Percentiles rank a stretch among this genome's conserved stretches.
phyloP scores from a whole-genome alignment of 2,888 invertebrate species.

The Hemithea aestivaria region DNA sequence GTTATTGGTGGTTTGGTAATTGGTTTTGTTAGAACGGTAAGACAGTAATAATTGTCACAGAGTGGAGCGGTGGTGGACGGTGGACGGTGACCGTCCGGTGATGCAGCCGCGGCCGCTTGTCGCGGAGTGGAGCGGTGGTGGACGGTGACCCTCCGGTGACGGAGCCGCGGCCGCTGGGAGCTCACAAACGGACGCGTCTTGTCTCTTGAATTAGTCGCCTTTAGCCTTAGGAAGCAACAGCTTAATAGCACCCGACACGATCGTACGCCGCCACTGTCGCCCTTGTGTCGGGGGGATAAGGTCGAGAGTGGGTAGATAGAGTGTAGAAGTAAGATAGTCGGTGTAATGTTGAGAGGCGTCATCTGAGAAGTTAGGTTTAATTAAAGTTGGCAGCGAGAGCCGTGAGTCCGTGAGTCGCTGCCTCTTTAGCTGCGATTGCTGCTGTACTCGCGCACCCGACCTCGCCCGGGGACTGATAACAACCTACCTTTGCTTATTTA shows the following conservation, averaged over 20 bases:
- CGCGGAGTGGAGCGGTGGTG: too few relatives aligned
- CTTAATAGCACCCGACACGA: constrained; percentile 40
- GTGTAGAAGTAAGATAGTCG: constrained; percentile 1
- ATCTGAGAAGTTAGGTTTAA: constrained; percentile 70
- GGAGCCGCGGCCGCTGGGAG: too few relatives aligned
- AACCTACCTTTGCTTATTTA: too few relatives aligned
- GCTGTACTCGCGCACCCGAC: constrained; percentile 42
- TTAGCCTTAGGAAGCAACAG: constrained; percentile 54
- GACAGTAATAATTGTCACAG: too few relatives aligned
- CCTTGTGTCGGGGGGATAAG: constrained; percentile 29
- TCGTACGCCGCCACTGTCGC: constrained; percentile 6
- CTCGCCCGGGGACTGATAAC: too few relatives aligned
- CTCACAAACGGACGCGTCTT: constrained; percentile 22
- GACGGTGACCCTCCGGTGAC: too few relatives aligned
- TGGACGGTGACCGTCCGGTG: too few relatives aligned
- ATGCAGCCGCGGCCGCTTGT: too few relatives aligned
- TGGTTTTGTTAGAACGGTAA: too few relatives aligned
- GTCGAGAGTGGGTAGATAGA: constrained; percentile 19
- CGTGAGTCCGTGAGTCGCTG: too few relatives aligned
- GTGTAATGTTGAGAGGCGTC: constrained; percentile 60
- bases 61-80: too few relatives aligned
- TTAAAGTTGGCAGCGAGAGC: constrained; percentile 61
- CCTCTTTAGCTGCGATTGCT: constrained; percentile 55
- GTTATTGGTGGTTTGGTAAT: too few relatives aligned
- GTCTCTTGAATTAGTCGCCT: constrained; percentile 48